Evolutionary conservation across 1,140 invertebrate genomes (phyloP), one percentile per base, ranked within the genome.

Genomic region (Musca domestica): DNA sequence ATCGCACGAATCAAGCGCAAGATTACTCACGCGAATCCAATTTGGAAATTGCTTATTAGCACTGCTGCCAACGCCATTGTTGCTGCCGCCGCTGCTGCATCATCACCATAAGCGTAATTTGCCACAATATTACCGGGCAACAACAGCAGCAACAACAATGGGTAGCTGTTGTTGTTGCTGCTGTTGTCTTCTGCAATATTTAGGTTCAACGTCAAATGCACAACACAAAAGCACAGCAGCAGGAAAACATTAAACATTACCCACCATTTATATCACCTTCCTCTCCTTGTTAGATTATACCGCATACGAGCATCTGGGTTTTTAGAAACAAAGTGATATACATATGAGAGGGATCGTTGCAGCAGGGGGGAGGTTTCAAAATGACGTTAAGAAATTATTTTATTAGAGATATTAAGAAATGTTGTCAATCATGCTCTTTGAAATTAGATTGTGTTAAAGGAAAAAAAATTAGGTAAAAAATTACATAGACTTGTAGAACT

Each of bases 11-110:
- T 58, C 54, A 58, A 58, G 54, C 54, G 54, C 74, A 73, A 77
- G 76, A 77, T 76, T 77, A 77, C 76, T 78, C 76, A 78, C 76
- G 76, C 76, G 76, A 78, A 77, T 71, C 76, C 77, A 78, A 78
- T 78, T 78, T 78, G 76, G 76, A 76, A 78, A 78, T 78, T 78
- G 76, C 76, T 78, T 78, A 78, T 78, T 78, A 78, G 74, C 72
- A 74, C 76, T 76, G 77, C 77, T n/a, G 54, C 54, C 9, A 9
- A 3, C 27, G 27, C 9, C 27, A 9, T 9, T 9, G 27, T 78
- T 78, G 78, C 72, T 71, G 76, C 76, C 74, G 78, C 72, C 72
- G 76, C 76, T 76, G 77, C 76, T 27, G 54, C 54, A 27, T 17
- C 30, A 58, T 5, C 54, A 58, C 25, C 54, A 58, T 58, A 58